Conservation (phyloP, 1,140 invertebrate species). For the Gyrodactylus salaris region DNA sequence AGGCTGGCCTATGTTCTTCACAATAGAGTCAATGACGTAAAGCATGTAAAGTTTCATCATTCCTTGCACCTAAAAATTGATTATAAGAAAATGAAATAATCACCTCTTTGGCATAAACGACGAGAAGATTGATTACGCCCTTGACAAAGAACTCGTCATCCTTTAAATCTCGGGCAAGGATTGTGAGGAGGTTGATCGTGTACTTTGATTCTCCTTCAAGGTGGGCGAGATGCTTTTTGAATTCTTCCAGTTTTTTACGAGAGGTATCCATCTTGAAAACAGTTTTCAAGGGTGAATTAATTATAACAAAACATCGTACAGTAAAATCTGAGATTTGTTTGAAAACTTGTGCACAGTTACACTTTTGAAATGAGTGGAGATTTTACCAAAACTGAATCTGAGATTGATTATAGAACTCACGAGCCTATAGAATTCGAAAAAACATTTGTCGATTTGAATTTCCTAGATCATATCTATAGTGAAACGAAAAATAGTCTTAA, state of each 20-base stretch:
- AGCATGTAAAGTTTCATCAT: not conserved
- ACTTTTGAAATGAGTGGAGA: too few species aligned
- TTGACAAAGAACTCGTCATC: not conserved
- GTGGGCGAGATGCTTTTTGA: not conserved
- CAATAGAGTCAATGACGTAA: slow-evolving; percentile 2
- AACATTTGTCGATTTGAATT: too few species aligned
- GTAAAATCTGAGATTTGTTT: too few species aligned
- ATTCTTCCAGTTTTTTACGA: not conserved
- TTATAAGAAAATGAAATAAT: not conserved
- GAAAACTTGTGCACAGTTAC: too few species aligned
- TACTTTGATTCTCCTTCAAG: not conserved
- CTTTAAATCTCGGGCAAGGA: not conserved
- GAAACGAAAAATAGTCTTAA: too few species aligned
- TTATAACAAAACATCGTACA: too few species aligned
- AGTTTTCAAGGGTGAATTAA: too few species aligned
- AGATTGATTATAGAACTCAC: too few species aligned
- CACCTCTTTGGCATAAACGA: not conserved
- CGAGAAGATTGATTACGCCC: not conserved
- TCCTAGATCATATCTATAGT: too few species aligned
- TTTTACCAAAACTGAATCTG: too few species aligned
- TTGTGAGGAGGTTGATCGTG: not conserved
- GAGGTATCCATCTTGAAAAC: not conserved
- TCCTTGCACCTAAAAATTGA: not conserved
- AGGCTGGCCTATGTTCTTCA: not conserved
- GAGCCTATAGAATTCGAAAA: too few species aligned